Conservation (phyloP, 2,797 vertebrate genomes). For the Phataginus tetradactyla region DNA sequence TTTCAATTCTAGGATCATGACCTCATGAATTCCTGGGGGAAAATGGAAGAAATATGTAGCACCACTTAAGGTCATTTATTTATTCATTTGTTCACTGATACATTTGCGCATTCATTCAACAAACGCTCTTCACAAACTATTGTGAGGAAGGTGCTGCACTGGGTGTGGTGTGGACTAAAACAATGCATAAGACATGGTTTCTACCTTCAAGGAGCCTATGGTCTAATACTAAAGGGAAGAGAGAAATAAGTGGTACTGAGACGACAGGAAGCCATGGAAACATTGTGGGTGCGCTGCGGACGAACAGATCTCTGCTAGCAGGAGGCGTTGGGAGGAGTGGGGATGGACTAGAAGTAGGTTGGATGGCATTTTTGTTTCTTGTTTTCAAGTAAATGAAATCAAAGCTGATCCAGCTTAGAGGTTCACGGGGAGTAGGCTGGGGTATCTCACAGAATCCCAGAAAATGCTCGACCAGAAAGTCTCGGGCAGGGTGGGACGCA, state of each 20-base stretch:
- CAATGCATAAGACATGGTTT: not conserved
- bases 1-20: not conserved
- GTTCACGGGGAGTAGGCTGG: not conserved
- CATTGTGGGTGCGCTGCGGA: not conserved
- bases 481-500: not conserved
- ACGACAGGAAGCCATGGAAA: not conserved
- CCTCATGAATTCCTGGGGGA: not conserved
- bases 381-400: slow-evolving; percentile 47
- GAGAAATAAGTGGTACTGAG: not conserved
- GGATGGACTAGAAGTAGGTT: slow-evolving; percentile 6
- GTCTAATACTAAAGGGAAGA: not conserved
- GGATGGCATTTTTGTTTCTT: not conserved
- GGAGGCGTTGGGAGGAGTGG: not conserved
- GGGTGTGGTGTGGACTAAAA: not conserved
- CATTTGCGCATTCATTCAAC: not conserved
- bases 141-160: not conserved
- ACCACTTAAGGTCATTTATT: not conserved
- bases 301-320: not conserved
- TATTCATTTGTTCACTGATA: not conserved
- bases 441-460: not conserved
- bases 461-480: not conserved
- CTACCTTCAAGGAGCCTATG: not conserved
- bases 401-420: slow-evolving; percentile 14
- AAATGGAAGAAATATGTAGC: not conserved
- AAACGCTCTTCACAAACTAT: not conserved